Evolutionary conservation across 2,797 vertebrate species (phyloP), one percentile per base, ranked within the genome.

Genomic region (Lindbergichthys nudifrons): DNA sequence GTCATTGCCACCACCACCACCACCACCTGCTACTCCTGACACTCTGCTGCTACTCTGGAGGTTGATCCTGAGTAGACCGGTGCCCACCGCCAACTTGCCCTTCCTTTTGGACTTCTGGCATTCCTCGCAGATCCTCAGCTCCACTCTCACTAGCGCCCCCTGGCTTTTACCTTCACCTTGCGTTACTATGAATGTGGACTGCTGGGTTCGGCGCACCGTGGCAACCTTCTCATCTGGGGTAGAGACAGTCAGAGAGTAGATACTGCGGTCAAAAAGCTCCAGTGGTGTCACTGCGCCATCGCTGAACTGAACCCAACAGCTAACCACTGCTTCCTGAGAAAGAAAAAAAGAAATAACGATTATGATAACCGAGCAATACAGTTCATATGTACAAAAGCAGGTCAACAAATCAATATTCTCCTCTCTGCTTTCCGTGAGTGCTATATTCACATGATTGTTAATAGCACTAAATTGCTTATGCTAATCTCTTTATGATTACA

Each of bases 61-160:
- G 69, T 94, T 95, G 0, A 97, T 95, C 69, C 86, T 94, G 60
- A 97, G 87, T 56, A 88, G 89, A 1, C 96, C 96, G 0, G 84
- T 91, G 0, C 97, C 97, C 0, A 94, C 91, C 0, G 95, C 96
- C 43, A 98, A 77, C 73, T 96, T 89, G n/a, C 96, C 98, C 87
- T 96, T 98, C 75, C 97, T 93, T 78, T 97, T 97, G 52, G 97
- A 97, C 62, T 98, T 98, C 91, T 97, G 97, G 84, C 98, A 99
- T 0, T 95, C 91, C 48, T 98, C 97, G 0, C 96, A 97, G 83
- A 98, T 97, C 66, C 95, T 93, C 88, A 99, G 91, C 81, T 98
- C 97, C 0, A 97, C 96, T 76, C 86, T 95, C 26, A 99, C 94
- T 54, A 96, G 90, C 0, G 90, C 65, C 0, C 96, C 96, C 73